phyloP scores from a whole-genome alignment of 2,113 vertebrate species.

The Pelodiscus sinensis region DNA sequence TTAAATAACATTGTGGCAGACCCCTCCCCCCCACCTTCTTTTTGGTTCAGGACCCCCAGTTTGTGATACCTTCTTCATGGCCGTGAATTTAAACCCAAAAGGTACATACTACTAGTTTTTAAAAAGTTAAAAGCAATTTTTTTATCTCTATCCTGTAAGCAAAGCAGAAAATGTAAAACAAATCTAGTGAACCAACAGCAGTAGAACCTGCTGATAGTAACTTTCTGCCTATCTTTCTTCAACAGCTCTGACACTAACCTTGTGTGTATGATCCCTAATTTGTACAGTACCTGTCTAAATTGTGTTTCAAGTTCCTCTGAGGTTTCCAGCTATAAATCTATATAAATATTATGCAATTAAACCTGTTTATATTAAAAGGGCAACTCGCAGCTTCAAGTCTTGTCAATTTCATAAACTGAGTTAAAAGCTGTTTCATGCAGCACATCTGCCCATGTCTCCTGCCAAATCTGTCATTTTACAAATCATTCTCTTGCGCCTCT shows the following conservation, averaged over 20 bases:
- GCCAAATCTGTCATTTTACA: background rate
- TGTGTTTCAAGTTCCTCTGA: background rate
- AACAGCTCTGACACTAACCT: background rate
- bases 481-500: background rate
- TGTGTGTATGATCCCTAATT: background rate
- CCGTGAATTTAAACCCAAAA: background rate
- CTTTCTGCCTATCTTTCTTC: background rate
- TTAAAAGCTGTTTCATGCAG: background rate
- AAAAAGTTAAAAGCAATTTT: background rate
- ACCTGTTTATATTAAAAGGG: background rate
- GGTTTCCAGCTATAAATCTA: background rate
- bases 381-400: background rate
- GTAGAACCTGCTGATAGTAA: accelerated
- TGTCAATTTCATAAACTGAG: background rate
- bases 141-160: background rate
- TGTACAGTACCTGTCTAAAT: background rate
- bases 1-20: too few species aligned
- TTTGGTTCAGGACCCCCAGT: too few species aligned
- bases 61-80: too few species aligned
- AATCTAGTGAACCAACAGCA: background rate
- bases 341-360: background rate
- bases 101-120: background rate
- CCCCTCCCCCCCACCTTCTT: too few species aligned
- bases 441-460: background rate
- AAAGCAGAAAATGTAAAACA: background rate